Evolutionary conservation across 2,888 invertebrate genomes (phyloP).

Genomic region (Pseudeuparius sepicola): DNA sequence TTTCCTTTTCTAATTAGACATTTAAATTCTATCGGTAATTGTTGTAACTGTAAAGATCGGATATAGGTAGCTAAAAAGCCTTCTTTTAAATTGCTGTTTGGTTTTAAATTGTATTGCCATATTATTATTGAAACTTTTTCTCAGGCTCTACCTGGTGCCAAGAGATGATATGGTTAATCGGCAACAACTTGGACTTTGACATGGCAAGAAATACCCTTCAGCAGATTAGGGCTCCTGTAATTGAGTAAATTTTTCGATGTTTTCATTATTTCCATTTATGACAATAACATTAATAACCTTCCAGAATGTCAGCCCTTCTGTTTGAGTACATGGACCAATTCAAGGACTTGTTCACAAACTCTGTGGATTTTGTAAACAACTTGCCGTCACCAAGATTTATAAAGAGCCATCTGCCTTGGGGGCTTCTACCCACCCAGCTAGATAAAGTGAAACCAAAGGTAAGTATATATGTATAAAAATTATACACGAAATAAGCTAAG

Average conservation of each 20-base stretch:
- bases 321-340: slow-evolving; percentile 22
- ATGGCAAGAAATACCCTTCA: slow-evolving; percentile 50
- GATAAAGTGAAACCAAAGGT: slow-evolving; percentile 63
- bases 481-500: too few relatives aligned
- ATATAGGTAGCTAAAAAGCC: too few relatives aligned
- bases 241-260: slow-evolving; percentile 44
- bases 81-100: too few relatives aligned
- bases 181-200: slow-evolving; percentile 68
- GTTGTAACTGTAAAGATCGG: too few relatives aligned
- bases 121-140: too few relatives aligned
- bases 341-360: slow-evolving; percentile 48
- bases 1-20: too few relatives aligned
- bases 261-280: background rate
- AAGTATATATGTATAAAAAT: slow-evolving; percentile 16
- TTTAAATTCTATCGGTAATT: too few relatives aligned
- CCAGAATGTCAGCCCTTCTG: slow-evolving; percentile 25
- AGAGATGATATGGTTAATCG: slow-evolving; percentile 88
- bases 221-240: slow-evolving; percentile 61
- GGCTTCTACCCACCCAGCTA: slow-evolving; percentile 55
- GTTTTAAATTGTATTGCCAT: too few relatives aligned
- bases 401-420: slow-evolving; percentile 65
- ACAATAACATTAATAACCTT: slow-evolving; percentile 8
- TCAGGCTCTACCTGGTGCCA: slow-evolving; percentile 86
- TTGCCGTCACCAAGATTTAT: slow-evolving; percentile 60
- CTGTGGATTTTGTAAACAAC: slow-evolving; percentile 59